Evolutionary conservation across 2,113 vertebrate genomes (phyloP), one percentile per base, ranked within the genome.

Genomic region (Callocephalon fimbriatum): DNA sequence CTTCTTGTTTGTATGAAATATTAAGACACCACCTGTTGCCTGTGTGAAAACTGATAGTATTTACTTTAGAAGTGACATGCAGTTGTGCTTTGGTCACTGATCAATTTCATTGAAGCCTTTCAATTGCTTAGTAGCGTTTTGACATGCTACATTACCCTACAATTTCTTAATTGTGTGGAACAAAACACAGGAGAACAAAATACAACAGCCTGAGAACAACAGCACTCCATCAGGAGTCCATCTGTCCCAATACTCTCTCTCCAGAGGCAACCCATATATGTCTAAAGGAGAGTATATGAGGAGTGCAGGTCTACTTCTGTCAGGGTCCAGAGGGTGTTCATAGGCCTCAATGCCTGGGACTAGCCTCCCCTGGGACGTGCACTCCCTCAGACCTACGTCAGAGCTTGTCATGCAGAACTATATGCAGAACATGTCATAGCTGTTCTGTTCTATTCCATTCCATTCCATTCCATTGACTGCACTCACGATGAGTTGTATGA

Each of bases 21-120:
- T 23, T 19, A 58, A 56, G 5, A 16, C 29, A 35, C 23, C 7
- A 3, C 15, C 35, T 35, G 53, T 27, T 56, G 40, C 59, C 53
- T 9, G 4, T 7, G 3, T 14, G 38, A 51, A 58, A 74, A 42
- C 38, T 2, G n/a, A 4, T 5, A 45, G 21, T 6, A 31, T 9
- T 32, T 40, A 21, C 2, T 0, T n/a, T 21, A 47, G 50, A 47
- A 72, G 12, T 13, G 22, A 62, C 38, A 32, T 16, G 26, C 7
- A 38, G 38, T 40, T 1, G 4, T 0, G 1, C n/a, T 81, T 65
- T 54, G 47, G 31, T 48, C 3, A 2, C 15, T 4, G 31, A 20
- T 62, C 20, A 27, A 62, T 72, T 54, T 56, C 63, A 76, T 76
- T 44, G 48, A 66, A 78, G 38, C 51, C 40, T 66, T 65, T 15